A percentile compares a stretch with the other conserved stretches of the same genome.
These are phyloP conservation scores for Sitophilus oryzae DNA, from an alignment of 1,140 invertebrate genomes.

Conservation along the genomic window DNA sequence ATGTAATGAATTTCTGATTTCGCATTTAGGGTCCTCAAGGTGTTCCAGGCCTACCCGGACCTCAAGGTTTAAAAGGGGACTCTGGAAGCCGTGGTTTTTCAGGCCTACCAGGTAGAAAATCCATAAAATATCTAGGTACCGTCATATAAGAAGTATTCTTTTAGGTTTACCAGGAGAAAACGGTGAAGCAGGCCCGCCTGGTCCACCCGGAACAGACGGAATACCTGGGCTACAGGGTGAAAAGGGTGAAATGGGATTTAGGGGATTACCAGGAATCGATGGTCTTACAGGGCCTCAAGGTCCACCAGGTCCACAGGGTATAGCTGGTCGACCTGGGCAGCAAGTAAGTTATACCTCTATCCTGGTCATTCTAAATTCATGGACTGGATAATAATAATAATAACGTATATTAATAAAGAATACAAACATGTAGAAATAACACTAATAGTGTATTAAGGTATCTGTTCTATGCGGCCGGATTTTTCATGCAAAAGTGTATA, in stretches of 20 bases:
- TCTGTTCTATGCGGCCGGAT: no score
- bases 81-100: conserved; percentile 52
- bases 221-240: conserved; percentile 26
- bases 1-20: no score
- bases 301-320: conserved; percentile 20
- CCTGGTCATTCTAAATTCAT: no score
- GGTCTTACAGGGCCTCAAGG: conserved; percentile 36
- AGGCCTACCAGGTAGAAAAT: conserved; percentile 45
- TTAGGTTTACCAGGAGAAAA: conserved; percentile 20
- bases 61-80: conserved; percentile 58
- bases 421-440: no score
- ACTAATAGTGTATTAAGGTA: no score
- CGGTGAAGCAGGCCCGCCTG: conserved; percentile 37
- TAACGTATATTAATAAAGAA: no score
- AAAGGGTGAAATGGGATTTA: neutral
- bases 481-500: no score
- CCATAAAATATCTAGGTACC: no score
- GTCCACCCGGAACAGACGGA: conserved; percentile 38
- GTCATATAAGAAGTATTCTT: neutral
- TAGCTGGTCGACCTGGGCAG: no score
- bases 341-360: no score
- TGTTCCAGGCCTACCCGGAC: conserved; percentile 46
- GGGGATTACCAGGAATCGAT: neutral
- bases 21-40: conserved; percentile 48
- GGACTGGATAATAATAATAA: no score